Conservation (phyloP, 2,888 invertebrate genomes). For the Stratiomys singularior region DNA sequence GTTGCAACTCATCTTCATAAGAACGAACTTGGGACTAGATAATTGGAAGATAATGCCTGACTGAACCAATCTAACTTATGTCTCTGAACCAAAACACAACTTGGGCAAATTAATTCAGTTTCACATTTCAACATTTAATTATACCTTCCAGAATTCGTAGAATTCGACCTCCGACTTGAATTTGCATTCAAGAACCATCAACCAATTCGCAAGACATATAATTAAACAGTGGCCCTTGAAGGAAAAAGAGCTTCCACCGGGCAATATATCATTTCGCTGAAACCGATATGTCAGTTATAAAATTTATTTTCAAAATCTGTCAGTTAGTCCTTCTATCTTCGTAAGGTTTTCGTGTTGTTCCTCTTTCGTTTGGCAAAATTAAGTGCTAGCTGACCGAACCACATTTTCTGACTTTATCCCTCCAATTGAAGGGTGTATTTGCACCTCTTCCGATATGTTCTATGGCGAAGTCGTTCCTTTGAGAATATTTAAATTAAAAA, state of each 20-base stretch:
- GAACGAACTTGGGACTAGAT: too few relatives aligned
- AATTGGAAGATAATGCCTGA: too few relatives aligned
- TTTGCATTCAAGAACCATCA: slow-evolving; percentile 43
- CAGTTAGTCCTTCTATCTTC: neutral
- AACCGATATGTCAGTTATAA: slow-evolving; percentile 45
- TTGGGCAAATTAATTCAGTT: neutral
- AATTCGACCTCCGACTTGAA: slow-evolving; percentile 9
- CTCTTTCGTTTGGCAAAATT: neutral
- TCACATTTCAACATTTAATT: slow-evolving; percentile 32
- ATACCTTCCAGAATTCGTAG: slow-evolving; percentile 11
- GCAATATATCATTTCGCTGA: slow-evolving; percentile 42
- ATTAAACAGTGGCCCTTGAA: slow-evolving; percentile 46
- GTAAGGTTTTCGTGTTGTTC: too few relatives aligned
- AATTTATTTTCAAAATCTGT: slow-evolving; percentile 36
- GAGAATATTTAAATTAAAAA: slow-evolving; percentile 43
- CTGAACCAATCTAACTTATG: too few relatives aligned
- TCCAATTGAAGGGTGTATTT: neutral
- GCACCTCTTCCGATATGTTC: neutral
- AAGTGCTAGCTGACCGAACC: neutral
- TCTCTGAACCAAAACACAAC: neutral
- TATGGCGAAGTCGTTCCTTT: neutral
- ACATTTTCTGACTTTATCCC: neutral
- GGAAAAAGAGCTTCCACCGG: slow-evolving; percentile 32
- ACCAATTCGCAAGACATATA: slow-evolving; percentile 32
- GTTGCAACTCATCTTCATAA: too few relatives aligned